phyloP scores from a whole-genome alignment of 2,113 vertebrate genomes.

The Columba janthina region DNA sequence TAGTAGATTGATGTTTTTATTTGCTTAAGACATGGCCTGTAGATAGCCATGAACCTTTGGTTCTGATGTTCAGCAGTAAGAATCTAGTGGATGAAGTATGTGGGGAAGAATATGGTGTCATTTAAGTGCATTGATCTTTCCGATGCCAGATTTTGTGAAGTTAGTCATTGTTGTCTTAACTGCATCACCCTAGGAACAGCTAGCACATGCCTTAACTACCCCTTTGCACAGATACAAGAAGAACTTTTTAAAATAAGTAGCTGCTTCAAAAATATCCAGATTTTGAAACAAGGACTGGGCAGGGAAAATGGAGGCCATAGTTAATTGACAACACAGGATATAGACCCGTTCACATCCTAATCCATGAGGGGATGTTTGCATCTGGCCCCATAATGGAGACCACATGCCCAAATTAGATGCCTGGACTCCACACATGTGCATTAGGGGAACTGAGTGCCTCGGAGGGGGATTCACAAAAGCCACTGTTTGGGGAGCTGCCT shows the following conservation, averaged over 20 bases:
- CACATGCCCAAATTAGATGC: slow-evolving; percentile 7
- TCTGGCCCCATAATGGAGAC: slow-evolving; percentile 18
- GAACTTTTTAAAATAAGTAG: not conserved
- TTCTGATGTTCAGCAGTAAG: not conserved
- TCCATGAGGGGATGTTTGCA: not conserved
- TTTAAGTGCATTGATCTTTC: not conserved
- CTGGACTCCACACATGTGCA: not conserved
- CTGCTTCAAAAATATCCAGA: not conserved
- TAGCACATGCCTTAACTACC: not conserved
- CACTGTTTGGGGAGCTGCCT: not conserved
- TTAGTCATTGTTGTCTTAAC: not conserved
- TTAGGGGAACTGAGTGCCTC: not conserved
- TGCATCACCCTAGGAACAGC: not conserved
- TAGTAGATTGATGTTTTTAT: not conserved
- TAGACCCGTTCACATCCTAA: slow-evolving; percentile 14
- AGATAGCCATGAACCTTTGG: not conserved
- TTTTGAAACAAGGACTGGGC: not conserved
- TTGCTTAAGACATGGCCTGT: not conserved
- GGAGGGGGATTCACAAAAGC: not conserved
- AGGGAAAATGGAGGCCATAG: not conserved
- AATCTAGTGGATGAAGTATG: not conserved
- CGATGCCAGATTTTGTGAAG: not conserved
- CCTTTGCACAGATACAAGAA: not conserved
- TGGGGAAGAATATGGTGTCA: not conserved
- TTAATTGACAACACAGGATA: not conserved